These are phyloP conservation scores for Axea sp. DNA, from an alignment of 2,888 invertebrate species.

Conservation along the genomic window DNA sequence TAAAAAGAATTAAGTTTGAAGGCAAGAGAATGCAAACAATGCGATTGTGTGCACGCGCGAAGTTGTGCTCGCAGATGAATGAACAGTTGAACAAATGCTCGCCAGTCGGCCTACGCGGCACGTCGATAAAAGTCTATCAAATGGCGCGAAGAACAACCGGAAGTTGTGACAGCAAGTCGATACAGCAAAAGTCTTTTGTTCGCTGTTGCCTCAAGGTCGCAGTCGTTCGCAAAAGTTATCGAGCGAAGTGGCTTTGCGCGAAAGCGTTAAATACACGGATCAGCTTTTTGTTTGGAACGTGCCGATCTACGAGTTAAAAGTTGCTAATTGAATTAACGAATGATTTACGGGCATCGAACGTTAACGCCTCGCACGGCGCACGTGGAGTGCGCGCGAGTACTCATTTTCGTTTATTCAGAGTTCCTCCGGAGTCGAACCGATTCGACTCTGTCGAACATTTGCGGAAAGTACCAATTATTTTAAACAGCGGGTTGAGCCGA, in stretches of 20 bases:
- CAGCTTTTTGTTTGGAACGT: slow-evolving; percentile 43
- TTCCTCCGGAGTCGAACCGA: slow-evolving; percentile 14
- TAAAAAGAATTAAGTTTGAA: neutral
- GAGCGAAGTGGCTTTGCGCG: slow-evolving; percentile 37
- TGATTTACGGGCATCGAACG: slow-evolving; percentile 26
- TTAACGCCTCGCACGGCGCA: slow-evolving; percentile 7
- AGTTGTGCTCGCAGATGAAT: slow-evolving; percentile 27
- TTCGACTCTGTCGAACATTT: slow-evolving; percentile 23
- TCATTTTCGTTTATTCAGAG: slow-evolving; percentile 17
- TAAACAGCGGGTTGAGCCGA: too few species aligned
- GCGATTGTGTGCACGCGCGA: slow-evolving; percentile 3
- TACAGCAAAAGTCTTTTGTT: slow-evolving; percentile 60
- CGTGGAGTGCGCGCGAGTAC: slow-evolving; percentile 3
- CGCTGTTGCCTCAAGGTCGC: slow-evolving; percentile 56
- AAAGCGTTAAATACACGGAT: slow-evolving; percentile 27
- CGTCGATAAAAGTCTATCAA: slow-evolving; percentile 53
- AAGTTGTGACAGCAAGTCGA: slow-evolving; percentile 59
- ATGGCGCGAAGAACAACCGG: slow-evolving; percentile 46
- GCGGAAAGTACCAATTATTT: slow-evolving; percentile 10
- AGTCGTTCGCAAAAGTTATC: slow-evolving; percentile 42
- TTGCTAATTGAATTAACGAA: slow-evolving; percentile 37
- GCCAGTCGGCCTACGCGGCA: slow-evolving; percentile 37
- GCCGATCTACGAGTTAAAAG: slow-evolving; percentile 28
- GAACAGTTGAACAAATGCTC: slow-evolving; percentile 54
- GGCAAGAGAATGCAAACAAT: too few species aligned